Evolutionary conservation across 2,797 vertebrate species (phyloP), one percentile per base, ranked within the genome.

Genomic region (Morus bassanus): DNA sequence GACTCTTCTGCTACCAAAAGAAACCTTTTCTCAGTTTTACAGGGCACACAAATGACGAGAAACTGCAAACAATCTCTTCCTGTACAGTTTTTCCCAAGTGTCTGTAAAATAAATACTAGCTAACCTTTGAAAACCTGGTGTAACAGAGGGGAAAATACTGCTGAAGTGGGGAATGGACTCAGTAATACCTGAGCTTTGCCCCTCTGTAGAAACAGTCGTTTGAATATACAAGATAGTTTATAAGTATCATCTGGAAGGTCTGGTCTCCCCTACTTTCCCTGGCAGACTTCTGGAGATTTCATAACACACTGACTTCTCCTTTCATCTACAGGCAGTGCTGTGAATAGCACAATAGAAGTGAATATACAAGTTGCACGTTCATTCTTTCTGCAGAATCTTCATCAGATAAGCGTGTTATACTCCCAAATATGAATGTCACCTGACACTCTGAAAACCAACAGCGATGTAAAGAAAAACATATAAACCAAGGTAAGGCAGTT

Each of bases 211-310:
- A 90, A 39, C 54, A 63, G 77, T 6, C 51, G 73, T 67, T 77
- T 89, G 78, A 82, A 93, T 51, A 46, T 18, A 48, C 51, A 33
- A 48, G 78, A 31, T 0, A 33, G 88, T 2, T 59, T 57, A 28
- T 75, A 48, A 61, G 64, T 13, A 61, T 89, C 73, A 37, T 75
- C 89, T 75, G 92, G 81, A 80, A 95, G 78, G 78, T 83, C 78
- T 83, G 43, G 81, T 89, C 72, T 94, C 92, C 78, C 79, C 78
- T 89, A 43, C 45, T 8, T 61, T 89, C 93, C 93, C 95, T 81
- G 81, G 72, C 81, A 91, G 68, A 11, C 53, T 80, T 93, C 89
- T 78, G 64, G 53, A 87, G 88, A 82, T 77, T 72, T 80, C 86
- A 80, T 0, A 18, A 87, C 83, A 84, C 60, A 27, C 57, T 83